Evolutionary conservation across 2,113 vertebrate species (phyloP), one percentile per base, ranked within the genome.

Genomic region (Brachypodius melanocephalos): DNA sequence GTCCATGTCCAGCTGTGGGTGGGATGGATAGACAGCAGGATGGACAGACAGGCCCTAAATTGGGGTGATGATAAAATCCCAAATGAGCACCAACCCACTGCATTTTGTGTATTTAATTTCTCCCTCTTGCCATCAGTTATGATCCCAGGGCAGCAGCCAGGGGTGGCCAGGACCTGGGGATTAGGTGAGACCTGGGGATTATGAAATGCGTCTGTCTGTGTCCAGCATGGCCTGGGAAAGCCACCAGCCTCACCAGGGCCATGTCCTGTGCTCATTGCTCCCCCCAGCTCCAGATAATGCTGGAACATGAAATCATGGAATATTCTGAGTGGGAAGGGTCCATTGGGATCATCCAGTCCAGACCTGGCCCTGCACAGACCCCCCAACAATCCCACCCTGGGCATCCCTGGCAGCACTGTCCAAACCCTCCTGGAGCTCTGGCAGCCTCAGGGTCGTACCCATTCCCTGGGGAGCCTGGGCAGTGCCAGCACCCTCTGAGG

Each of bases 361-460:
- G 1, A 15, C 0, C 58, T 7, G 9, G 0, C 8, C 36, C 61
- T 45, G 52, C 76, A 4, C 77, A 82, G 43, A 46, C 46, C 1
- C 29, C 22, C 14, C 46, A 89, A 6, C 28, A 75, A 26, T 4
- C 61, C 28, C 61, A 74, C 24, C 61, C 61, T 59, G 76, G 0
- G 2, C 49, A 48, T n/a, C 59, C 32, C 52, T 59, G 14, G 7
- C 4, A 61, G n/a, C 0, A 0, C 0, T 38, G 18, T 3, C 45
- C 45, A 52, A 81, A 2, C 7, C 0, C 28, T 45, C 52, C 52
- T 52, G n/a, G 61, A 59, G 45, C 68, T 89, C 32, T 59, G 77
- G 59, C 77, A 81, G 77, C 45, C 76, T 17, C 14, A 4, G 76
- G 17, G 45, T 68, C 0, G 13, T n/a, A 52, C 7, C 40, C 69